phyloP scores from a whole-genome alignment of 2,797 vertebrate species.

The Vultur gryphus region DNA sequence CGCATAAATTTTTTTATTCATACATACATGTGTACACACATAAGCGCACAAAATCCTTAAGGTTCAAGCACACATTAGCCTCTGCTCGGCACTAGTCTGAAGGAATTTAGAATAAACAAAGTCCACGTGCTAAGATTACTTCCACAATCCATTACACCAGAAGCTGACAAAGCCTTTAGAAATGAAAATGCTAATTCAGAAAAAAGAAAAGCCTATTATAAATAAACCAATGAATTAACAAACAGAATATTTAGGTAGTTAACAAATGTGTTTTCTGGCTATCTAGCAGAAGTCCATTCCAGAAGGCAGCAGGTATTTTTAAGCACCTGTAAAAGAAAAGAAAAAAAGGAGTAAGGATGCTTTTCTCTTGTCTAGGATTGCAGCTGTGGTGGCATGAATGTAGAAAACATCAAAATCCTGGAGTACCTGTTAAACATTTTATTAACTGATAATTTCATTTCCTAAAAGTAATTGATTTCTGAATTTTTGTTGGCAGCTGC shows the following conservation, averaged over 20 bases:
- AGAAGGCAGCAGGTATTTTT: not conserved
- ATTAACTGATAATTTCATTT: not conserved
- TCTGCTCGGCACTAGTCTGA: not conserved
- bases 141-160: not conserved
- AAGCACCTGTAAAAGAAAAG: not conserved
- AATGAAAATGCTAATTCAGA: not conserved
- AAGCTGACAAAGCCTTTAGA: not conserved
- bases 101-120: not conserved
- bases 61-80: not conserved
- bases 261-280: not conserved
- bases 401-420: not conserved
- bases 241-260: not conserved
- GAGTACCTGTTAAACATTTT: not conserved
- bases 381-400: not conserved
- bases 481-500: not conserved
- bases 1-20: not conserved
- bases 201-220: not conserved
- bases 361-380: not conserved
- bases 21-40: not conserved
- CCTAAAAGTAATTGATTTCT: not conserved
- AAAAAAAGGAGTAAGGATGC: fast-evolving
- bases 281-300: not conserved
- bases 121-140: not conserved
- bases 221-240: not conserved
- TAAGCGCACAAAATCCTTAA: not conserved